Evolutionary conservation across 2,113 vertebrate genomes (phyloP), one percentile per base, ranked within the genome.

Genomic region (Martes martes): DNA sequence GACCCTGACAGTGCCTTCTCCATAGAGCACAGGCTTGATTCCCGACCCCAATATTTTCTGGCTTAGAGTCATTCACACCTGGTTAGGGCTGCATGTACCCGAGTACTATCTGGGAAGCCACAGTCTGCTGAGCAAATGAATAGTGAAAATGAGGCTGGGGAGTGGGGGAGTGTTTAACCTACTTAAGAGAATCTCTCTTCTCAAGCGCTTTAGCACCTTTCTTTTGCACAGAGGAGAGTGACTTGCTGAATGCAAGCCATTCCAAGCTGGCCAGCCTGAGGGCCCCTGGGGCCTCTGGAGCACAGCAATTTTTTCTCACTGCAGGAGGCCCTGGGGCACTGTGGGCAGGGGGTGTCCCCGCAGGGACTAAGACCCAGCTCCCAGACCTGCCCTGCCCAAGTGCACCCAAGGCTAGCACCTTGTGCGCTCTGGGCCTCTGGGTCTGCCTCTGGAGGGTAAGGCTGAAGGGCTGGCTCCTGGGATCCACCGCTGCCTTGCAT

Each of bases 151-250:
- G 90, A 97, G 90, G 73, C 88, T 83, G 65, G 92, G 69, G 84
- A 96, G 87, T 87, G 69, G 45, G 80, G 65, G 90, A 65, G 19
- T 39, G 31, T 91, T 94, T 97, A 97, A 96, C 87, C 90, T 97
- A 97, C 63, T 97, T 91, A 90, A 59, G 52, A 91, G 13, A 96
- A 84, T 47, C 45, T 89, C 71, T 96, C 52, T 52, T 86, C 71
- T 92, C 86, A 45, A 93, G 67, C 59, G 73, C 87, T 87, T 84
- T 47, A 61, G 74, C 45, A 88, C 80, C 87, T 92, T 94, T 23
- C 15, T 9, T 95, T 61, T 91, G 90, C 73, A 80, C 15, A 19
- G 33, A 50, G 3, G 16, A 50, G 18, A 85, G 61, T 19, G n/a
- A 79, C 80, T 47, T 11, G 39, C 36, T 87, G 83, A 91, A 71